These are phyloP conservation scores for Tichodroma muraria DNA, from an alignment of 2,113 vertebrate genomes.

Conservation along the genomic window DNA sequence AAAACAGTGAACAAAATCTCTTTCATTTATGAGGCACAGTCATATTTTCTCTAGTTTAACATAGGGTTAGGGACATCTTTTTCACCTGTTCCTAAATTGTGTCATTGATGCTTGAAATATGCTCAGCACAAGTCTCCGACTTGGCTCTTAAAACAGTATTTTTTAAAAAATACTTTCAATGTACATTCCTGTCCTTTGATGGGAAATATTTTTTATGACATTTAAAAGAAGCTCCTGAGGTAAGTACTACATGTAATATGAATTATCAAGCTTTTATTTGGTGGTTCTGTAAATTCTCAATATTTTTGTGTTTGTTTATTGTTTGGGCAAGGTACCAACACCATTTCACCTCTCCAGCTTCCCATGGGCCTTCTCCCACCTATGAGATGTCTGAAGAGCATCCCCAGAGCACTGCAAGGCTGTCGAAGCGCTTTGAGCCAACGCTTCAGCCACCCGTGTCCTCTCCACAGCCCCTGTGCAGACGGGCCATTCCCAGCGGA, in stretches of 20 bases:
- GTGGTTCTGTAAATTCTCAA: neutral
- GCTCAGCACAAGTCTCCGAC: neutral
- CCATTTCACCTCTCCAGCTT: neutral
- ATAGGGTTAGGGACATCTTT: neutral
- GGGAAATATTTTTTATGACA: neutral
- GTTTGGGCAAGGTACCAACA: neutral
- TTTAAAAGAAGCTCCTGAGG: neutral
- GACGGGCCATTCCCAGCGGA: fast-evolving
- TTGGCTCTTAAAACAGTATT: neutral
- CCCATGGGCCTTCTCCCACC: fast-evolving
- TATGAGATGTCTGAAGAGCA: neutral
- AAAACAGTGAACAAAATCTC: neutral
- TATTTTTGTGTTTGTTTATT: neutral
- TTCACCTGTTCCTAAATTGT: neutral
- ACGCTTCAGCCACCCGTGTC: fast-evolving
- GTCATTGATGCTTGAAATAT: neutral
- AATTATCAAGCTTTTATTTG: neutral
- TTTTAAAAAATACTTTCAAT: neutral
- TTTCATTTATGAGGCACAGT: neutral
- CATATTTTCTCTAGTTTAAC: neutral
- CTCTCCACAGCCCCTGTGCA: neutral
- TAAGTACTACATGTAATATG: neutral
- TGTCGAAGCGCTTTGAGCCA: fast-evolving
- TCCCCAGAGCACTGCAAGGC: neutral
- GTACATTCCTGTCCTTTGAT: neutral